Percentiles rank a stretch among this genome's conserved stretches.
phyloP scores from a whole-genome alignment of 30 jellyfish, hydroid and myxozoan species.

The Chrysaora quinquecirrha region DNA sequence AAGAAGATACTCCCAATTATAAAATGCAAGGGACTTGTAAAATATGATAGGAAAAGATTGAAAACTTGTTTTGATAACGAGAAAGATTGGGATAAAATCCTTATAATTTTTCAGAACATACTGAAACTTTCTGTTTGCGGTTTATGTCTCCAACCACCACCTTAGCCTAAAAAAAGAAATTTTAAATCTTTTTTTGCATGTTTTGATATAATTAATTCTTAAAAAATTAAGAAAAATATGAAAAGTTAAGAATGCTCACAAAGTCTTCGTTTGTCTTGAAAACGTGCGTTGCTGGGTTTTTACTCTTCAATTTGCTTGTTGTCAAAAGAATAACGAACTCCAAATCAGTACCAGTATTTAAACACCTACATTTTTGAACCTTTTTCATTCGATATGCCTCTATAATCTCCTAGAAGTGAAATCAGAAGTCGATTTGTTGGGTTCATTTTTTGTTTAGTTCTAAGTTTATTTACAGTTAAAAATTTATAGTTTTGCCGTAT shows the following conservation, averaged over 20 bases:
- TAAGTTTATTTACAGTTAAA: no score
- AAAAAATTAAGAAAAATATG: no score
- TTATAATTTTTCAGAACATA: background rate
- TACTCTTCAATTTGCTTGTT: conserved; percentile 34
- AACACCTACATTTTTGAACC: conserved; percentile 31
- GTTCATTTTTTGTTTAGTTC: no score
- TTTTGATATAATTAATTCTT: no score
- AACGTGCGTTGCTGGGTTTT: conserved; percentile 35
- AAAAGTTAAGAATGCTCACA: background rate
- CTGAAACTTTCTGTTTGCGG: conserved; percentile 1
- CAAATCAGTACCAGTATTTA: conserved; percentile 17
- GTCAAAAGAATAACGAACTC: conserved; percentile 35
- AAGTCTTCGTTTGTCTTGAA: conserved; percentile 46
- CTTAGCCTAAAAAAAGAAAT: conserved; percentile 1
- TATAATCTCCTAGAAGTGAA: conserved; percentile 19
- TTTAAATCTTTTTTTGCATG: no score
- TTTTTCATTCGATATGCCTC: conserved; percentile 38
- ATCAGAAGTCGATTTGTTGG: no score
- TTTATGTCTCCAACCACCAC: conserved; percentile 36
- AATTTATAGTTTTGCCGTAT: no score
- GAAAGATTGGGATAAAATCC: no score
- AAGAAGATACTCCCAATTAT: no score
- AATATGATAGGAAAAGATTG: no score
- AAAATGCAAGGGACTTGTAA: no score
- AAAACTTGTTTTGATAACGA: no score